Conservation (phyloP, 2,797 vertebrate species). For the Steatocranus sp. region DNA sequence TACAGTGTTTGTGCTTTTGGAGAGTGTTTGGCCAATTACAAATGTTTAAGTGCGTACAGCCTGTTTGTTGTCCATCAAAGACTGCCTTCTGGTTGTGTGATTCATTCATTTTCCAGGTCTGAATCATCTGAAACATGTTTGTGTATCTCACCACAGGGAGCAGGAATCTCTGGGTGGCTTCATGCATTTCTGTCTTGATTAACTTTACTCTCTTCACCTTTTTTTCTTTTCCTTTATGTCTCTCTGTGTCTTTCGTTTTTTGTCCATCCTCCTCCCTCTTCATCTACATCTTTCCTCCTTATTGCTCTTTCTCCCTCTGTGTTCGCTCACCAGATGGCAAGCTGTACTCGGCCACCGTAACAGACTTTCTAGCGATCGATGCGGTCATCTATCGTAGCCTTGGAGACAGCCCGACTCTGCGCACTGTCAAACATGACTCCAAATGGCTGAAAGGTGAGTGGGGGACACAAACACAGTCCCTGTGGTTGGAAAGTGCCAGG, state of each 20-base stretch:
- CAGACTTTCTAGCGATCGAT: conserved; percentile 98
- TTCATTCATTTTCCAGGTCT: conserved; percentile 32
- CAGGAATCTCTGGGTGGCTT: conserved; percentile 28
- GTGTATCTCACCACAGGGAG: conserved; percentile 13
- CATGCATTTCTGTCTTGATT: conserved; percentile 22
- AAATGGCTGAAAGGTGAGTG: conserved; percentile 98
- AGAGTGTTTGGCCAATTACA: conserved; percentile 45
- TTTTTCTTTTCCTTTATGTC: conserved; percentile 9
- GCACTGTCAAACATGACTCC: conserved; percentile 98
- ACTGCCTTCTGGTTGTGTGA: conserved; percentile 21
- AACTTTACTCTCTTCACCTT: conserved; percentile 22
- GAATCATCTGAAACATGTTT: conserved; percentile 37
- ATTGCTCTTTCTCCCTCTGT: conserved; percentile 33
- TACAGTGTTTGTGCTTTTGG: conserved; percentile 12
- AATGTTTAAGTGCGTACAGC: conserved; percentile 27
- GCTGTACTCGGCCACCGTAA: conserved; percentile 97
- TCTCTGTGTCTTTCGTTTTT: background rate
- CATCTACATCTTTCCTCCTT: conserved; percentile 9
- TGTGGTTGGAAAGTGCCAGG: background rate
- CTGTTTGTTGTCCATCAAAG: conserved; percentile 48
- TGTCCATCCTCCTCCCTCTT: background rate
- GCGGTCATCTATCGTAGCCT: conserved; percentile 98
- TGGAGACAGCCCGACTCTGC: conserved; percentile 94
- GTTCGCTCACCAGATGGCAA: conserved; percentile 85
- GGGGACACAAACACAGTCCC: conserved; percentile 26